Base-by-base conservation (phyloP, 1,140 invertebrate species). In the Druon quercuslanigerum region DNA sequence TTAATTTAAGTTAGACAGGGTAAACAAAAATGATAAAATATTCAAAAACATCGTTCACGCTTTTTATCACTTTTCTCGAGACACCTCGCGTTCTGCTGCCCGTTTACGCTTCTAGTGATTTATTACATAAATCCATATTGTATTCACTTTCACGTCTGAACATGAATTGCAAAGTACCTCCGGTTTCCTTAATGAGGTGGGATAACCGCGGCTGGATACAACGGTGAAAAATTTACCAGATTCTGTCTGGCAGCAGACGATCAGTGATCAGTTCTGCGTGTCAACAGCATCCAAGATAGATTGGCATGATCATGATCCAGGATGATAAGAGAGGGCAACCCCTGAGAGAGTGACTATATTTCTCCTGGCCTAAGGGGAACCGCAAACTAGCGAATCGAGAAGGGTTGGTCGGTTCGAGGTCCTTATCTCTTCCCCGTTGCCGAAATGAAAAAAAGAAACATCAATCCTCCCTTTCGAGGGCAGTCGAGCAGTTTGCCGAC, bases 101-200 rank as follows among this genome's bases (percentile, higher is more conserved):
- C 20, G 25, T 66, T 40, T 66, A 12, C 25, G 16, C 20, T 66
- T 66, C 25, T 9, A 14, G 60, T 66, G 60, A 66, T 66, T 66
- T 66, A 66, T 66, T 66, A 46, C 25, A 25, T 7, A 66, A 66
- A 66, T 66, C 60, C 60, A 66, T 66, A 40, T 66, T 66, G 13
- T 66, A 66, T 40, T 66, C 60, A 66, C 60, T 33, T 25, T 66
- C 25, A 16, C 60, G 60, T 66, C 60, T 40, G n/a, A 66, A 40
- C 60, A 66, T 66, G 60, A 66, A 66, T 66, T 40, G 60, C 60
- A 66, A 66, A 66, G 20, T 66, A 16, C 60, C 60, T 60, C 19
- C 19, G 9, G 25, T n/a, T 25, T 20, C 57, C 57, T 66, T 66
- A 66, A 66, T 66, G 60, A 66, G 60, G 20, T 25, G 33, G 19